phyloP scores from a whole-genome alignment of 2,888 invertebrate species.

The Rhogogaster chlorosoma region DNA sequence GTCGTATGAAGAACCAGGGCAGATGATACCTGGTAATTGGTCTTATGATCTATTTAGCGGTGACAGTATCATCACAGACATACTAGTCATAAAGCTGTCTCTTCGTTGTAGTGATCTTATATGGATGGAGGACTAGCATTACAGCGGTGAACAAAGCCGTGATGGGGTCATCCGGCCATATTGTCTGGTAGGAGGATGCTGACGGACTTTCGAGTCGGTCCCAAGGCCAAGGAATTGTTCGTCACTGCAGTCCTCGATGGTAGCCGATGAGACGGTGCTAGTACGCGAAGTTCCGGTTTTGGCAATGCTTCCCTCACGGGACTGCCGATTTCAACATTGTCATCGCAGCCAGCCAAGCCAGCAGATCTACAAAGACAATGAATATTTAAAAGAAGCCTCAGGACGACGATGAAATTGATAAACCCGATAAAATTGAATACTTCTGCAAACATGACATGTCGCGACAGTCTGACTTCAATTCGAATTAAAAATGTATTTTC shows the following conservation, averaged over 20 bases:
- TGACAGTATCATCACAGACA: constrained; percentile 14
- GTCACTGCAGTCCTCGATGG: constrained; percentile 55
- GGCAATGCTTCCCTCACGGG: constrained; percentile 67
- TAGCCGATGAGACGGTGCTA: constrained; percentile 71
- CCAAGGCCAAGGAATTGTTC: constrained; percentile 50
- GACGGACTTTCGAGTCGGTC: constrained; percentile 72
- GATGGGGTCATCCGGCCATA: constrained; percentile 72
- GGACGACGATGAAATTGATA: not conserved
- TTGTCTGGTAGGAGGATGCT: constrained; percentile 74
- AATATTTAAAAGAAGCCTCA: not conserved
- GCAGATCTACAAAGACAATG: constrained; percentile 59
- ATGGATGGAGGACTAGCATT: constrained; percentile 67
- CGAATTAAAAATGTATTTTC: no score
- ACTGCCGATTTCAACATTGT: constrained; percentile 64
- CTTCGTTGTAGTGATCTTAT: constrained; percentile 55
- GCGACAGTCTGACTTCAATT: no score
- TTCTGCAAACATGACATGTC: not conserved
- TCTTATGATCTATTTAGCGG: constrained; percentile 13
- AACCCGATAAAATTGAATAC: not conserved
- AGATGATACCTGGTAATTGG: not conserved
- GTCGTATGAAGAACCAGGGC: constrained; percentile 3
- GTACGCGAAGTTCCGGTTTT: constrained; percentile 72
- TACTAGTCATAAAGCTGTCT: constrained; percentile 23
- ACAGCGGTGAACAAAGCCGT: constrained; percentile 71
- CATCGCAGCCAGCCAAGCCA: constrained; percentile 62